Evolutionary conservation across 2,797 vertebrate genomes (phyloP).

Genomic region (Chromobotia macracanthus): DNA sequence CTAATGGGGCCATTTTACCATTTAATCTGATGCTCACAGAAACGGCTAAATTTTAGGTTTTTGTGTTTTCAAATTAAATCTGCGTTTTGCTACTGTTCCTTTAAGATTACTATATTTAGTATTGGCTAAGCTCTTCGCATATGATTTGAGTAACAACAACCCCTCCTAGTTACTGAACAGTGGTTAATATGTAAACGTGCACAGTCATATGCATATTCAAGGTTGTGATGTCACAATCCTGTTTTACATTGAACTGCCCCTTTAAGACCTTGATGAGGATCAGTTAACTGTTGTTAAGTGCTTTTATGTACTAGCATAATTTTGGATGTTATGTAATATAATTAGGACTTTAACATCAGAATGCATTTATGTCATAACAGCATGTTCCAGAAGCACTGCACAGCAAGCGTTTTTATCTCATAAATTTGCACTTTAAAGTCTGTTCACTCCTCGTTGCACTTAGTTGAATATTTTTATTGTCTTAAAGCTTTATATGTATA

Average conservation of each 20-base stretch:
- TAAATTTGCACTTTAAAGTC: background rate
- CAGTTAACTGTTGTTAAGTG: background rate
- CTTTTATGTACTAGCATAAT: constrained; percentile 12
- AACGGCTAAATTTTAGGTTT: no score
- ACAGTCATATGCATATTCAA: background rate
- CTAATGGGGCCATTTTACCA: background rate
- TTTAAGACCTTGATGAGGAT: background rate
- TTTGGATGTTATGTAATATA: constrained; percentile 21
- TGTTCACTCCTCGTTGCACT: constrained; percentile 23
- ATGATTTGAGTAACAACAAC: background rate
- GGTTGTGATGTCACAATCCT: background rate
- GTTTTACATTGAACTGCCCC: background rate
- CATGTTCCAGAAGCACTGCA: background rate
- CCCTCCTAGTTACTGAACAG: background rate
- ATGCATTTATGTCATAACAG: background rate
- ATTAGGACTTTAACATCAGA: constrained; percentile 19
- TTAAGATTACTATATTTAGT: no score
- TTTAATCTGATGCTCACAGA: no score
- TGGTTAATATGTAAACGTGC: background rate
- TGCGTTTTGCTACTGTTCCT: no score
- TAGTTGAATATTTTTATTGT: constrained; percentile 26
- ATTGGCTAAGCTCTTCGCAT: background rate
- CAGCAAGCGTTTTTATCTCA: background rate
- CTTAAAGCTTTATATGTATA: constrained; percentile 9
- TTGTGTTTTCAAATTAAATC: no score